These are phyloP conservation scores for Metopia argyrocephala DNA, from an alignment of 2,888 invertebrate species.

Conservation along the genomic window DNA sequence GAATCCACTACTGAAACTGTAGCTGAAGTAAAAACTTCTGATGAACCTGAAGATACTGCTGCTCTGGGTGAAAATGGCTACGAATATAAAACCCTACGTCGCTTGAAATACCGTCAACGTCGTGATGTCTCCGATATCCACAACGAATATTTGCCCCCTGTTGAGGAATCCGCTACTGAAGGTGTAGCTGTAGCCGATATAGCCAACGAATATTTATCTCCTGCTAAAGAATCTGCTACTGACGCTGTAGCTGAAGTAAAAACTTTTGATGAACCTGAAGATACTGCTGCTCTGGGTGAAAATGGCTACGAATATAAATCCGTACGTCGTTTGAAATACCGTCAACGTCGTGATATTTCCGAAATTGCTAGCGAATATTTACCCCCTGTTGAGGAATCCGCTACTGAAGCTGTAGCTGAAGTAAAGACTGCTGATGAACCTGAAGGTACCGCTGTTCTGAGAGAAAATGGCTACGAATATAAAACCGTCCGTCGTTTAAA, in stretches of 20 bases:
- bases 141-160: conserved; percentile 56
- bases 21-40: conserved; percentile 16
- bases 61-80: conserved; percentile 63
- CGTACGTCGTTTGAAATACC: conserved; percentile 61
- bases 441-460: conserved; percentile 46
- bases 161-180: background rate
- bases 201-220: too few relatives aligned
- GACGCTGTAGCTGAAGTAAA: conserved; percentile 54
- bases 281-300: conserved; percentile 45
- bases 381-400: conserved; percentile 42
- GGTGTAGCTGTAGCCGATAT: background rate
- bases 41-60: conserved; percentile 42
- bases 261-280: conserved; percentile 30
- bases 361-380: conserved; percentile 71
- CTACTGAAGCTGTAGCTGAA: conserved; percentile 19
- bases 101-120: conserved; percentile 56
- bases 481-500: conserved; percentile 65
- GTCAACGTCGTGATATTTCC: conserved; percentile 66
- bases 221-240: conserved; percentile 63
- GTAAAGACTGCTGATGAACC: conserved; percentile 21
- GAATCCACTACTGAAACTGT: conserved; percentile 39
- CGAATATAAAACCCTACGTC: conserved; percentile 67
- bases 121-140: conserved; percentile 65
- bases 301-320: conserved; percentile 66
- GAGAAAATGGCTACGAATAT: conserved; percentile 65